Evolutionary conservation across 2,797 vertebrate species (phyloP).

Genomic region (Anniella stebbinsi): DNA sequence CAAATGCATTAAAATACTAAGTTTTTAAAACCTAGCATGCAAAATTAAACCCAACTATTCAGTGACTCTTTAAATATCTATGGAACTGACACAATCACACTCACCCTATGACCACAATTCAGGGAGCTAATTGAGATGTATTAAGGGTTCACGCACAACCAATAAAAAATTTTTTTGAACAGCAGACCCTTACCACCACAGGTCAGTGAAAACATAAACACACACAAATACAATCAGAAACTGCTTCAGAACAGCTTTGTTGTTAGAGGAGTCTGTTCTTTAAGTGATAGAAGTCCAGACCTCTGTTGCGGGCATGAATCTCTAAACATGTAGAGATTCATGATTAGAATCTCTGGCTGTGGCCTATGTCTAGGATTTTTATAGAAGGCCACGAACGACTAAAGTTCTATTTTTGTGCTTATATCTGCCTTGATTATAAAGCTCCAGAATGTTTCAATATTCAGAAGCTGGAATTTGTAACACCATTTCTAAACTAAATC

Average conservation of each 20-base stretch:
- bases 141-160: background rate
- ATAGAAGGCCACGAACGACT: slow-evolving; percentile 33
- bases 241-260: background rate
- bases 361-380: slow-evolving; percentile 36
- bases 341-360: too few species aligned
- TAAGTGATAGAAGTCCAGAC: background rate
- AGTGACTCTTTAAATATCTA: slow-evolving; percentile 46
- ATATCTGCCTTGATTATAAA: slow-evolving; percentile 47
- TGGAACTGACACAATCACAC: slow-evolving; percentile 25
- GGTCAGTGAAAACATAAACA: slow-evolving; percentile 57
- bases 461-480: background rate
- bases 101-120: background rate
- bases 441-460: slow-evolving; percentile 26
- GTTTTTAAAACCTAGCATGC: slow-evolving; percentile 6
- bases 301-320: background rate
- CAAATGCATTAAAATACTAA: slow-evolving; percentile 3
- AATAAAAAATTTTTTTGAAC: background rate
- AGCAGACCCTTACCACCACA: background rate
- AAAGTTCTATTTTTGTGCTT: slow-evolving; percentile 29
- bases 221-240: slow-evolving; percentile 58
- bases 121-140: background rate
- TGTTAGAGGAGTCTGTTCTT: background rate
- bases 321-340: too few species aligned
- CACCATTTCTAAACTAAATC: background rate
- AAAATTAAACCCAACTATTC: slow-evolving; percentile 11